phyloP scores from a whole-genome alignment of 2,113 vertebrate genomes.

The Elanus axillaris region DNA sequence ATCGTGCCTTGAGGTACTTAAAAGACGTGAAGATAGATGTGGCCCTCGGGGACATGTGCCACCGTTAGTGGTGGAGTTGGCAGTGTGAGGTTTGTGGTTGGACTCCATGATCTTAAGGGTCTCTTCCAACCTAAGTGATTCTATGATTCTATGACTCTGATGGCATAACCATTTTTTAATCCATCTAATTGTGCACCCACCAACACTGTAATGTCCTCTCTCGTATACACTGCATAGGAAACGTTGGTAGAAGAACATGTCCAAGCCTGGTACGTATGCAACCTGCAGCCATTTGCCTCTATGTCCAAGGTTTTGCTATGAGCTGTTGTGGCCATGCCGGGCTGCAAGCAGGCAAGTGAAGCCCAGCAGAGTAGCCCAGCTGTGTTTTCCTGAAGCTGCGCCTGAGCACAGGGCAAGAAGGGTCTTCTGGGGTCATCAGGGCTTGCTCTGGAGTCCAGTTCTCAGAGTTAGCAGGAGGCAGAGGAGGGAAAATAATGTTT shows the following conservation, averaged over 20 bases:
- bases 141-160: neutral
- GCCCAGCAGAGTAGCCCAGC: neutral
- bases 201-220: neutral
- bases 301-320: neutral
- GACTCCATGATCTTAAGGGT: neutral
- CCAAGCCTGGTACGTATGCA: neutral
- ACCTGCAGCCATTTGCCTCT: neutral
- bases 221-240: neutral
- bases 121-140: neutral
- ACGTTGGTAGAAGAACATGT: neutral
- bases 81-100: neutral
- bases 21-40: neutral
- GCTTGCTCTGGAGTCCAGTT: neutral
- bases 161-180: neutral
- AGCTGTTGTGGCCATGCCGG: neutral
- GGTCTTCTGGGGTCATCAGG: neutral
- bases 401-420: neutral
- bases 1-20: neutral
- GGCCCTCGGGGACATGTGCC: neutral
- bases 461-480: neutral
- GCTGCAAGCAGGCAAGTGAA: neutral
- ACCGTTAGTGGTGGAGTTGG: neutral
- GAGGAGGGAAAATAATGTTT: neutral
- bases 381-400: neutral
- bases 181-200: neutral